A percentile compares a stretch with the other conserved stretches of the same genome.
Conservation (phyloP, 2,888 invertebrate species). For the Pecten maximus region DNA sequence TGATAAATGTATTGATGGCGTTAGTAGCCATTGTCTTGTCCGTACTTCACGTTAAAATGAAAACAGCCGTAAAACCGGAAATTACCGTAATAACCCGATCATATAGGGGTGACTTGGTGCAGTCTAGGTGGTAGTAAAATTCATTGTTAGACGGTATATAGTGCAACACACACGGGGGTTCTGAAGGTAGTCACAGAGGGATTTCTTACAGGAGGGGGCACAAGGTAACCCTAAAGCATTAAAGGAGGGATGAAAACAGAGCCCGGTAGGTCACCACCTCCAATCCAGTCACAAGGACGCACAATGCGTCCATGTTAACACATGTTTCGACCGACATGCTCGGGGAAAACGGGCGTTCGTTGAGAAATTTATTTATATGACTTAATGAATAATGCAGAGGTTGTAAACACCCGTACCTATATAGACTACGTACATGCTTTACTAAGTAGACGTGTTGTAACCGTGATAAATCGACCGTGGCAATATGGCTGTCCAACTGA, state of each 20-base stretch:
- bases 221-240: background rate
- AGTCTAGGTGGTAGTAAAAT: background rate
- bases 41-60: background rate
- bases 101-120: background rate
- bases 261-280: background rate
- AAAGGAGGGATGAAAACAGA: background rate
- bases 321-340: background rate
- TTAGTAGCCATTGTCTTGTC: constrained; percentile 33
- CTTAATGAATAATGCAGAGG: constrained; percentile 18
- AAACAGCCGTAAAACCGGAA: constrained; percentile 35
- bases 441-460: background rate
- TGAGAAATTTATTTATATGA: background rate
- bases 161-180: background rate
- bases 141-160: background rate
- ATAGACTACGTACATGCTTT: background rate
- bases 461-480: background rate
- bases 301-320: background rate
- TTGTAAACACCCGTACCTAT: background rate
- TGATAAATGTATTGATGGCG: constrained; percentile 4
- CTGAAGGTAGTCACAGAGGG: background rate
- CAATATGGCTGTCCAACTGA: background rate
- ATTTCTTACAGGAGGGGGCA: background rate
- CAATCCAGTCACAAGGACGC: background rate
- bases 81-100: background rate
- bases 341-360: background rate